Conservation (phyloP, 2,797 vertebrate genomes). For the Oreochromis grahami region DNA sequence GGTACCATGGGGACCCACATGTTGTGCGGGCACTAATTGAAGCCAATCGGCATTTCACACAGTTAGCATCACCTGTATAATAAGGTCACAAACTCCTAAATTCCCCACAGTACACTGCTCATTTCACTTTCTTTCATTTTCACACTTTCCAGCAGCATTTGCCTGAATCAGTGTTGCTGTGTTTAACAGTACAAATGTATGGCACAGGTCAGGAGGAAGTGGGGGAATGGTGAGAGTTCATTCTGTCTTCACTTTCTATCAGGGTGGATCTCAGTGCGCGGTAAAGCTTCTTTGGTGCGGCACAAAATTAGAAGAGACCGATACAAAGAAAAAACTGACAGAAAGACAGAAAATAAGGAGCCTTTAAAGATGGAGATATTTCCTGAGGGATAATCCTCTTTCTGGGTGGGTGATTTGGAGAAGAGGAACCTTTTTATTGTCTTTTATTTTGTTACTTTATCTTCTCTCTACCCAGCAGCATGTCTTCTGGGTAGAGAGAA, state of each 20-base stretch:
- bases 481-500: not conserved
- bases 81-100: slow-evolving; percentile 30
- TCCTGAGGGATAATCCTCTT: slow-evolving; percentile 47
- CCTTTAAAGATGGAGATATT: slow-evolving; percentile 37
- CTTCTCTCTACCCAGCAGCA: slow-evolving; percentile 4
- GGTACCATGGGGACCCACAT: slow-evolving; percentile 31
- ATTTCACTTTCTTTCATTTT: not conserved
- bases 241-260: not conserved
- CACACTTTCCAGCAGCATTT: not conserved
- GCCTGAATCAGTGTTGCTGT: not conserved
- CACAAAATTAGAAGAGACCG: slow-evolving; percentile 7
- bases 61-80: slow-evolving; percentile 23
- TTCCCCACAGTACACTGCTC: slow-evolving; percentile 20
- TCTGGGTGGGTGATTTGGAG: slow-evolving; percentile 15
- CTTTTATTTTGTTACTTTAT: slow-evolving; percentile 41
- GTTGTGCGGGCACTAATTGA: slow-evolving; percentile 55
- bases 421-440: slow-evolving; percentile 42
- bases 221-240: not conserved
- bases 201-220: not conserved
- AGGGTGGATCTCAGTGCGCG: not conserved
- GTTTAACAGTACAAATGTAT: not conserved
- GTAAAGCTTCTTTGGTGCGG: not conserved
- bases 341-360: slow-evolving; percentile 13
- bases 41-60: slow-evolving; percentile 57
- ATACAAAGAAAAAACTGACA: not conserved